These are phyloP conservation scores for Drosophila fulvimacula DNA, from an alignment of 2,888 invertebrate genomes.

Conservation along the genomic window DNA sequence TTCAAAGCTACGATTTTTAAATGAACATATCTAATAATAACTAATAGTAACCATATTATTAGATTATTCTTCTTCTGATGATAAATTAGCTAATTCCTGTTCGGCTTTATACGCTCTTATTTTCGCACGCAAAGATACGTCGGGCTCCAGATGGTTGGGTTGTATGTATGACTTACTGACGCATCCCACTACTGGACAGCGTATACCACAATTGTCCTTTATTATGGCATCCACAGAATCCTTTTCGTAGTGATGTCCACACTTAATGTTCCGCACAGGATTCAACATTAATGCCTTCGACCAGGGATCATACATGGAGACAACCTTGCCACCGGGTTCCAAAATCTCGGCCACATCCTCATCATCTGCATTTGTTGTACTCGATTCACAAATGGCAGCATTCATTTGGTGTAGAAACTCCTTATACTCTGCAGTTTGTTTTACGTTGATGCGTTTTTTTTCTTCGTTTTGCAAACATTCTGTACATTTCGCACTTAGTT, in stretches of 20 bases:
- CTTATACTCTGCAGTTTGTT: slow-evolving; percentile 36
- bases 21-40: too few species aligned
- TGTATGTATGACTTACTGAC: slow-evolving; percentile 30
- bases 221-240: slow-evolving; percentile 29
- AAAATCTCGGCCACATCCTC: slow-evolving; percentile 13
- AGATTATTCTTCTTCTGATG: slow-evolving; percentile 6
- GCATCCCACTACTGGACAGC: slow-evolving; percentile 57
- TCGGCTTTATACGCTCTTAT: slow-evolving; percentile 10
- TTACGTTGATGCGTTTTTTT: slow-evolving; percentile 31
- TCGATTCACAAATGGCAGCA: not conserved
- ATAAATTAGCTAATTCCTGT: slow-evolving; percentile 1
- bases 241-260: slow-evolving; percentile 54
- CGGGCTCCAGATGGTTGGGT: slow-evolving; percentile 23
- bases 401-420: slow-evolving; percentile 16
- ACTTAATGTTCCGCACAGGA: slow-evolving; percentile 47
- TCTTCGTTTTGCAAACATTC: slow-evolving; percentile 4
- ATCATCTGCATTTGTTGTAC: not conserved
- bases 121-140: slow-evolving; percentile 14
- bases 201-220: slow-evolving; percentile 7
- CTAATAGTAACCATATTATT: too few species aligned
- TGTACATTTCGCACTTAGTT: not conserved
- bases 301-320: slow-evolving; percentile 58
- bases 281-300: slow-evolving; percentile 40
- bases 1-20: too few species aligned
- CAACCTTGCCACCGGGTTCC: not conserved